Evolutionary conservation across 2,797 vertebrate species (phyloP), one percentile per base, ranked within the genome.

Genomic region (Eidolon dupreanum): DNA sequence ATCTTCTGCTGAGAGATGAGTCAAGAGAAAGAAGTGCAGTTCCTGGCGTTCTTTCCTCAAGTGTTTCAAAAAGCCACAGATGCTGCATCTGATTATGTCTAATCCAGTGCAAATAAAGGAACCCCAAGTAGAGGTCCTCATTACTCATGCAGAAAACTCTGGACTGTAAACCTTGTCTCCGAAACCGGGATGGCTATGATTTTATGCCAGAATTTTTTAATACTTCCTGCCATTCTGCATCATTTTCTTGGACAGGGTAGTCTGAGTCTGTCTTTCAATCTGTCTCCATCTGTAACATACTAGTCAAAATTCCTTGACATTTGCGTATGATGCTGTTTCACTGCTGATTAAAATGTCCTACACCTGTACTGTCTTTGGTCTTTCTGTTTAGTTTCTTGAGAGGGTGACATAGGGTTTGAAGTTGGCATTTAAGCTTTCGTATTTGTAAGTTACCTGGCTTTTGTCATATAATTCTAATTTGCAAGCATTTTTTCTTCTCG

Each of bases 251-350:
- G 96, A 97, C 92, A 94, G 92, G 88, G 16, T 63, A 43, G 68
- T 59, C 2, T 12, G 88, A 88, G 95, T 89, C 94, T 97, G 96
- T 79, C 95, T 96, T 95, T 98, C 94, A 94, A 66, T 97, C 95
- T 98, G 92, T 93, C 93, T 96, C 95, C 86, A 95, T 97, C 92
- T 97, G 85, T 75, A 88, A 78, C 43, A 81, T 5, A 73, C 94
- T 46, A 94, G 94, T 96, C 88, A 97, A 90, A 95, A 97, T 95
- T 96, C 94, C 97, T 97, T 97, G 95, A 97, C 94, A 94, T 97
- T 97, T 97, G 66, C 93, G 65, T 83, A 81, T 95, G 88, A 94
- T 31, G 59, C 68, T 71, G 46, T 89, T 90, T 36, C 43, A n/a
- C 7, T 88, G 68, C 73, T 91, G 88, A 97, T 90, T 96, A 86